phyloP scores from a whole-genome alignment of 2,113 vertebrate genomes.

The Ctenomys sociabilis region DNA sequence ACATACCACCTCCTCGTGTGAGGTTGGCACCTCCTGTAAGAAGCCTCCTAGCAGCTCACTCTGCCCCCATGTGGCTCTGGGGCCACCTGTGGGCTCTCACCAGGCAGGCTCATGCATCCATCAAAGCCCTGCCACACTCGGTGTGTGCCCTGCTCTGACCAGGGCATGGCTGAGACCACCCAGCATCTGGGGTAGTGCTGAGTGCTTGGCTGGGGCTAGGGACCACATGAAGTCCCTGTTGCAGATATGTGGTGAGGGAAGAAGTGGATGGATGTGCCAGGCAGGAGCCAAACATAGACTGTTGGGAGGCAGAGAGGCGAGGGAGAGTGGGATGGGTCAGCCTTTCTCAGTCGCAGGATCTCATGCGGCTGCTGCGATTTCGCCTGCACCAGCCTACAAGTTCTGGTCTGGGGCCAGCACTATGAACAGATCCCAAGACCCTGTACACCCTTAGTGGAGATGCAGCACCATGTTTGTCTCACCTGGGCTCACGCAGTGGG shows the following conservation, averaged over 20 bases:
- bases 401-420: not conserved
- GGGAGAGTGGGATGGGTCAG: not conserved
- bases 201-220: not conserved
- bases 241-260: not conserved
- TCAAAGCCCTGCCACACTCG: not conserved
- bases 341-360: not conserved
- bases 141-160: not conserved
- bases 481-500: not conserved
- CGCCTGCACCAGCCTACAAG: not conserved
- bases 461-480: not conserved
- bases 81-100: not conserved
- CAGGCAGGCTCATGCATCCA: not conserved
- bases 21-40: not conserved
- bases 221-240: no score
- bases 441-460: not conserved
- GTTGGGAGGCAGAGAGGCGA: not conserved
- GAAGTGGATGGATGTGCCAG: not conserved
- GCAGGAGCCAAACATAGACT: not conserved
- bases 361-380: not conserved
- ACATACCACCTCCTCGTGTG: not conserved
- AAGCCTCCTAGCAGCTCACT: not conserved
- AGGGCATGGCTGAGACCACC: not conserved
- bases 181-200: not conserved
- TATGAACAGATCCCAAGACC: not conserved
- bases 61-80: accelerated